Percentiles rank a stretch among this genome's conserved stretches.
Conservation (phyloP, 2,888 invertebrate genomes). For the Drosophila mercatorum region DNA sequence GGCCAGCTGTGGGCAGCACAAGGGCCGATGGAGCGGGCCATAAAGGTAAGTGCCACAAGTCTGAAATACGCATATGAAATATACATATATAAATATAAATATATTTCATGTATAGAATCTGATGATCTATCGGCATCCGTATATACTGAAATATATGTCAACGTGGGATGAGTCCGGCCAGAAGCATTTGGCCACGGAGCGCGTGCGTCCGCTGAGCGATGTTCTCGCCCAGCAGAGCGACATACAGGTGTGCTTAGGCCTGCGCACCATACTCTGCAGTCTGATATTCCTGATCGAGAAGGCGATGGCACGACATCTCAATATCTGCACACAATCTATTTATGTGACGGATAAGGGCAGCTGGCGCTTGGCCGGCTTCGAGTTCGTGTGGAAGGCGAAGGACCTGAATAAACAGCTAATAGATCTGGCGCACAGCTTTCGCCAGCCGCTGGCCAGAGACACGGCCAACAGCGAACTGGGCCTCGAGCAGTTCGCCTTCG, state of each 20-base stretch:
- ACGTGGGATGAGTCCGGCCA: slow-evolving; percentile 92
- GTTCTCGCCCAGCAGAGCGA: slow-evolving; percentile 88
- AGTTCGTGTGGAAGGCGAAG: slow-evolving; percentile 89
- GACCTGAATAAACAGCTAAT: slow-evolving; percentile 89
- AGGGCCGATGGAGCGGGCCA: slow-evolving; percentile 90
- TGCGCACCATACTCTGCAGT: slow-evolving; percentile 92
- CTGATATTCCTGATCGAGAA: slow-evolving; percentile 93
- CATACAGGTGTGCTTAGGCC: slow-evolving; percentile 93
- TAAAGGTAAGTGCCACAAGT: slow-evolving; percentile 87
- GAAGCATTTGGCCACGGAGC: slow-evolving; percentile 92
- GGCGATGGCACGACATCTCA: slow-evolving; percentile 92
- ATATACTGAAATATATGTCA: slow-evolving; percentile 92
- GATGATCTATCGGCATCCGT: slow-evolving; percentile 94
- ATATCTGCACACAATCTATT: slow-evolving; percentile 91
- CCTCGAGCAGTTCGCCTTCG: slow-evolving; percentile 92
- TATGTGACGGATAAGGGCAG: slow-evolving; percentile 93
- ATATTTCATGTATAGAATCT: slow-evolving; percentile 82
- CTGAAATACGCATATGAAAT: not conserved
- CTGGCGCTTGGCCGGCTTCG: slow-evolving; percentile 95
- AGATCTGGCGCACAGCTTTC: slow-evolving; percentile 88
- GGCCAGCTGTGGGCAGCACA: slow-evolving; percentile 88
- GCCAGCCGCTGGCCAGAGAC: slow-evolving; percentile 90
- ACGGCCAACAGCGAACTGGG: slow-evolving; percentile 84
- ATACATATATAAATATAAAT: too few species aligned
- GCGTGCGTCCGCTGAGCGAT: slow-evolving; percentile 90